Percentiles rank a stretch among this genome's conserved stretches.
Conservation (phyloP, 2,797 vertebrate species). For the Dipus sagitta region DNA sequence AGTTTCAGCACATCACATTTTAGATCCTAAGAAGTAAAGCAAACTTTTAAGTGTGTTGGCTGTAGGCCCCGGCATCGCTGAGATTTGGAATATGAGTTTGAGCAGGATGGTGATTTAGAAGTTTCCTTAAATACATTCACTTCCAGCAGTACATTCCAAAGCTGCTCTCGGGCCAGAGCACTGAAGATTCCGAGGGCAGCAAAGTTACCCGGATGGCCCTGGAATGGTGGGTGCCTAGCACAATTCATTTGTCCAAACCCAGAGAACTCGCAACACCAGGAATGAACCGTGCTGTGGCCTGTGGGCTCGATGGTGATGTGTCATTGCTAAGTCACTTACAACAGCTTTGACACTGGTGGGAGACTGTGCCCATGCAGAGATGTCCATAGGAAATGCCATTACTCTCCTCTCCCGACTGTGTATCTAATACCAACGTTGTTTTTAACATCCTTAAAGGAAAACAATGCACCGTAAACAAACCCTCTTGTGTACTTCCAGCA, state of each 20-base stretch:
- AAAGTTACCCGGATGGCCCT: background rate
- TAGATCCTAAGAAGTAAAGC: background rate
- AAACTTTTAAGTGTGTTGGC: background rate
- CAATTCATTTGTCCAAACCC: background rate
- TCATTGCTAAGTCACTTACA: too few species aligned
- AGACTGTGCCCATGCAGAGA: fast-evolving
- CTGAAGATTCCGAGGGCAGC: background rate
- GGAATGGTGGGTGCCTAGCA: too few species aligned
- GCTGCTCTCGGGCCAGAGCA: background rate
- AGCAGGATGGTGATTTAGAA: background rate
- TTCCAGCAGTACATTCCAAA: background rate
- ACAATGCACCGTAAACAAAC: background rate
- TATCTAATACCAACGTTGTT: background rate
- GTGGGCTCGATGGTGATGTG: background rate
- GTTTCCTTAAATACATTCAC: background rate
- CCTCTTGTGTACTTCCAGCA: background rate
- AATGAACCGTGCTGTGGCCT: too few species aligned
- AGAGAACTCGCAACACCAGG: background rate
- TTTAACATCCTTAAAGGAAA: background rate
- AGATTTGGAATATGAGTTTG: background rate
- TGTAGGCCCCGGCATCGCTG: background rate
- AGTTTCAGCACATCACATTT: background rate
- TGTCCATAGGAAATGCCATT: background rate
- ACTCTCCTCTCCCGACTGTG: background rate
- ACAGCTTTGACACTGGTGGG: background rate